These are phyloP conservation scores for Neolamprologus variostigma DNA, from an alignment of 2,113 vertebrate species.

Conservation along the genomic window DNA sequence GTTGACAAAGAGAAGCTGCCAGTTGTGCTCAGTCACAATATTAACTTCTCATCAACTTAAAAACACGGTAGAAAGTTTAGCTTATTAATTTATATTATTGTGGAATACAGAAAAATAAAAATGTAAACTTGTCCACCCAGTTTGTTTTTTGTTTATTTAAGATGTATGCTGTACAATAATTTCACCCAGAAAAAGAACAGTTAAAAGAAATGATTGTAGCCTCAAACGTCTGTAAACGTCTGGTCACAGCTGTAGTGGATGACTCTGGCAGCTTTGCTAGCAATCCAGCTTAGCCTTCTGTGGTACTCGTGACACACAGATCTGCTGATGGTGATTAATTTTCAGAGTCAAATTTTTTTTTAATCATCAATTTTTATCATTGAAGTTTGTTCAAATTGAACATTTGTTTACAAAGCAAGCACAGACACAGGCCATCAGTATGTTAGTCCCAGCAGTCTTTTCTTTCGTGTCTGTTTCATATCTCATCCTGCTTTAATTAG, in stretches of 20 bases:
- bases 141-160: background rate
- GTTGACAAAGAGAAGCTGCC: background rate
- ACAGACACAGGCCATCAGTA: rapidly evolving
- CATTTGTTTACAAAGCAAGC: background rate
- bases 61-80: background rate
- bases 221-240: background rate
- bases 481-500: background rate
- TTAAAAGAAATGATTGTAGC: background rate
- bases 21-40: background rate
- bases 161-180: background rate
- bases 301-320: background rate
- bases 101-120: background rate
- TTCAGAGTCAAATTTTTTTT: background rate
- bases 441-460: background rate
- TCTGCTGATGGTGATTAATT: background rate
- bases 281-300: background rate
- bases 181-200: background rate
- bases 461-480: background rate
- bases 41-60: background rate
- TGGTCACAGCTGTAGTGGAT: background rate
- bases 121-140: background rate
- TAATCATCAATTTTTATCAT: background rate
- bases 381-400: background rate
- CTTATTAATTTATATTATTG: background rate
- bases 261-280: background rate